A percentile compares a stretch with the other conserved stretches of the same genome.
Conservation (phyloP, 2,113 vertebrate genomes). For the Lipotes vexillifer region DNA sequence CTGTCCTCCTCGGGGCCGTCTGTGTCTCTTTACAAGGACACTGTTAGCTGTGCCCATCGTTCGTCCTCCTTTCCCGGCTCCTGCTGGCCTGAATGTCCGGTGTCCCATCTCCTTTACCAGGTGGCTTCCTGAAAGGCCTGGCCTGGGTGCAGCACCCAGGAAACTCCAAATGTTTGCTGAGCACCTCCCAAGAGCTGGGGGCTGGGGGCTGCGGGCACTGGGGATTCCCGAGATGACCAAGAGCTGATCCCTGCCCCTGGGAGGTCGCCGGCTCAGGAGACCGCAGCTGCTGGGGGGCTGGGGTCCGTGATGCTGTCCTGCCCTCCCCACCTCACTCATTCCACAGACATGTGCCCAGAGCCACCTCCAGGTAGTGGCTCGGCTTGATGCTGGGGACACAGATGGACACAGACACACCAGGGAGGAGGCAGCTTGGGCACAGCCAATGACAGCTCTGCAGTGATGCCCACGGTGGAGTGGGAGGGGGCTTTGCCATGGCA, state of each 20-base stretch:
- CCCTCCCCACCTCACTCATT: background rate
- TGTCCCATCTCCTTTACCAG: background rate
- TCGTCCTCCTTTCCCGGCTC: background rate
- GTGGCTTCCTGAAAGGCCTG: background rate
- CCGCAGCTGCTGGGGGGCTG: background rate
- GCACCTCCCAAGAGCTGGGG: background rate
- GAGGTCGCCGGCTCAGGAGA: background rate
- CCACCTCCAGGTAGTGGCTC: too few species aligned
- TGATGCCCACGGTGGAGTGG: background rate
- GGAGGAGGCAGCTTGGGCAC: background rate
- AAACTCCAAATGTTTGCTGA: background rate
- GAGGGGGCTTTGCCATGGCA: background rate
- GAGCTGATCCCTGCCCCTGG: too few species aligned
- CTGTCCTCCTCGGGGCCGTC: fast-evolving
- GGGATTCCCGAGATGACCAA: background rate
- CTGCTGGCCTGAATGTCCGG: fast-evolving
- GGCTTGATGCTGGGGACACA: background rate
- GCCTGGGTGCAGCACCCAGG: background rate
- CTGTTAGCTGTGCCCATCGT: fast-evolving
- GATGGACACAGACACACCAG: background rate
- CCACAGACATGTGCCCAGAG: background rate
- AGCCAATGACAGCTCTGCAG: background rate
- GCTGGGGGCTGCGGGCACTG: background rate
- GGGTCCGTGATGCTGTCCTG: background rate
- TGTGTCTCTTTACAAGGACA: background rate